A percentile compares a stretch with the other conserved stretches of the same genome.
phyloP scores from a whole-genome alignment of 2,888 invertebrate genomes.

The Drosophila birchii region DNA sequence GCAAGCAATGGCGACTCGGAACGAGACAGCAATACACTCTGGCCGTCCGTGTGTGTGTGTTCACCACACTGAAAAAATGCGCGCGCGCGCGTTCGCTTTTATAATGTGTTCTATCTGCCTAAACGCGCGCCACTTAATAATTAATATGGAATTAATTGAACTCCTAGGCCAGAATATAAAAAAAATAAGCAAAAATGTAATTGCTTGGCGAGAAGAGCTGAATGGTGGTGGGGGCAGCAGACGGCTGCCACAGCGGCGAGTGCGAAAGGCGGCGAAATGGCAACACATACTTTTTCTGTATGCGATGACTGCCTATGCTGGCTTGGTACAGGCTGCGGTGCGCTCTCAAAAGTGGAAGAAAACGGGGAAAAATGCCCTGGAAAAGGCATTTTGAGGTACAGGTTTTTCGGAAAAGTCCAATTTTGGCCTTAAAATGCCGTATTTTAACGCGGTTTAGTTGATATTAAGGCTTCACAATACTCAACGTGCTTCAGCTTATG shows the following conservation, averaged over 20 bases:
- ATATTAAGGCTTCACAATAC: background rate
- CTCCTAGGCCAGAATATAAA: constrained; percentile 20
- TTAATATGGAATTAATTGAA: constrained; percentile 56
- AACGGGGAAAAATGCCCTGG: constrained; percentile 15
- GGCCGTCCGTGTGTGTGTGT: constrained; percentile 12
- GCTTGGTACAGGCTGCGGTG: constrained; percentile 67
- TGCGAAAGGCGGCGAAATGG: constrained; percentile 67
- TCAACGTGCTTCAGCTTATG: constrained; percentile 12
- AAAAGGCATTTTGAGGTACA: constrained; percentile 30
- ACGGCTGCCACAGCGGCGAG: constrained; percentile 32
- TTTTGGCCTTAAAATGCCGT: background rate
- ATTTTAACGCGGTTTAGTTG: background rate
- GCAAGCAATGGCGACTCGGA: constrained; percentile 50
- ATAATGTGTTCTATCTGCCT: constrained; percentile 20
- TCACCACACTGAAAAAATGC: constrained; percentile 57
- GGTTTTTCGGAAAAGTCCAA: constrained; percentile 12
- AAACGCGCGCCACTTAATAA: constrained; percentile 72
- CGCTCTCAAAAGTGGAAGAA: constrained; percentile 45
- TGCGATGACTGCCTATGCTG: constrained; percentile 53
- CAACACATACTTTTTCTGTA: constrained; percentile 78
- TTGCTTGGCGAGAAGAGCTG: constrained; percentile 8
- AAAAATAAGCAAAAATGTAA: constrained; percentile 22
- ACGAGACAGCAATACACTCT: constrained; percentile 60
- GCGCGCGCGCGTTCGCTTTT: constrained; percentile 63
- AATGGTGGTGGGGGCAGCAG: constrained; percentile 45